Evolutionary conservation across 2,797 vertebrate genomes (phyloP).

Genomic region (Lates japonicus): DNA sequence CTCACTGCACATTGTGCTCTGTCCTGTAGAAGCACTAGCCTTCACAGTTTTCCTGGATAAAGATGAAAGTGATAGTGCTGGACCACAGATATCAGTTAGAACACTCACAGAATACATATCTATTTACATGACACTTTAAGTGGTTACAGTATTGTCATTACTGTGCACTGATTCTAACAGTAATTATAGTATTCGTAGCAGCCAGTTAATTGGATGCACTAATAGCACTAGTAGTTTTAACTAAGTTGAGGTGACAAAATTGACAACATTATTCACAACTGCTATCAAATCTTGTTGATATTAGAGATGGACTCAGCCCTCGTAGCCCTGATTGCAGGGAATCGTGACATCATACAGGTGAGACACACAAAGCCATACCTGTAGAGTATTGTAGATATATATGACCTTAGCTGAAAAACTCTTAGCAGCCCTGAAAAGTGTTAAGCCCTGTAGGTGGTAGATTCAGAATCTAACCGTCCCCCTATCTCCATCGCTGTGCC

Average conservation of each 20-base stretch:
- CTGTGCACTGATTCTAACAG: constrained; percentile 79
- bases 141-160: constrained; percentile 79
- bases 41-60: constrained; percentile 69
- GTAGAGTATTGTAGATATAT: constrained; percentile 60
- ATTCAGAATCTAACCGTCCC: constrained; percentile 75
- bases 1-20: constrained; percentile 54
- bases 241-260: constrained; percentile 73
- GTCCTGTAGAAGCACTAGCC: constrained; percentile 64
- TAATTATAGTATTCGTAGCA: constrained; percentile 73
- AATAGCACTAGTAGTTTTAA: constrained; percentile 65
- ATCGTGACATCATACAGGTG: constrained; percentile 72
- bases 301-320: constrained; percentile 78
- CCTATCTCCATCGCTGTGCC: constrained; percentile 80
- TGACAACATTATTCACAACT: constrained; percentile 74
- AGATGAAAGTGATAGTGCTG: constrained; percentile 57
- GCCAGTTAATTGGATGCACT: constrained; percentile 70
- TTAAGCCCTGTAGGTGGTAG: constrained; percentile 81
- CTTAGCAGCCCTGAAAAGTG: constrained; percentile 77
- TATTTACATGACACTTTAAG: constrained; percentile 84
- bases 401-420: constrained; percentile 71
- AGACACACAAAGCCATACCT: constrained; percentile 75
- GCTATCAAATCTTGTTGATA: constrained; percentile 64
- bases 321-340: constrained; percentile 79
- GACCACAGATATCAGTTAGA: constrained; percentile 56
- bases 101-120: constrained; percentile 66